Conservation (phyloP, 2,888 invertebrate species). For the Andrena trimmerana region DNA sequence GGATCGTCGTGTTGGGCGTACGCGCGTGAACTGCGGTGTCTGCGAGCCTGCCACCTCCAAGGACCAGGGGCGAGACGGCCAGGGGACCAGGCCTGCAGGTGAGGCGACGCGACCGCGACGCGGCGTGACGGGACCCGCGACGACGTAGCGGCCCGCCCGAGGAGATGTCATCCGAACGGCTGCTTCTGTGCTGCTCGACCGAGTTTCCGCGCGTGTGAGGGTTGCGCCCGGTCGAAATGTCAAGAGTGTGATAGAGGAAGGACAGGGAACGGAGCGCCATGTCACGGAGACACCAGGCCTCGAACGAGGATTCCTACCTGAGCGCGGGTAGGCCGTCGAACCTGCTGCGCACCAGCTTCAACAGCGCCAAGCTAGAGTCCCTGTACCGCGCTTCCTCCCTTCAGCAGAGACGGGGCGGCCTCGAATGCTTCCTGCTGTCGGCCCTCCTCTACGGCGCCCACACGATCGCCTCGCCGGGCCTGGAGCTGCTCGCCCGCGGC, state of each 20-base stretch:
- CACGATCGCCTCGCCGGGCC: constrained; percentile 87
- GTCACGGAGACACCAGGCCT: constrained; percentile 78
- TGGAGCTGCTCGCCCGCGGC: constrained; percentile 77
- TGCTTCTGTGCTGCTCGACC: constrained; percentile 1
- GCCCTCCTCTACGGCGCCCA: constrained; percentile 89
- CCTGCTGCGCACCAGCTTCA: constrained; percentile 86
- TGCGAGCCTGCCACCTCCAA: background rate
- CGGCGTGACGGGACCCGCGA: background rate
- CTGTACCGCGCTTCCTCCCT: constrained; percentile 91
- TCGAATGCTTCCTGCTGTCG: constrained; percentile 89
- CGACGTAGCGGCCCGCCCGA: background rate
- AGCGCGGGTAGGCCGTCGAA: constrained; percentile 82
- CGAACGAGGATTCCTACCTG: constrained; percentile 84
- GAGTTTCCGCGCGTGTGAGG: background rate
- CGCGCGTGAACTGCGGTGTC: background rate
- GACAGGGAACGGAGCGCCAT: constrained; percentile 64
- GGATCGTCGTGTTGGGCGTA: constrained; percentile 28
- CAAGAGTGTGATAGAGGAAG: constrained; percentile 39
- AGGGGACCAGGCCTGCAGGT: background rate
- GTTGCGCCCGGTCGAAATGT: background rate
- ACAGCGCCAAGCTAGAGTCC: constrained; percentile 89
- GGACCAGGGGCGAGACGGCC: background rate
- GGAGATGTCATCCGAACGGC: background rate
- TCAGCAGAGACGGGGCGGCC: constrained; percentile 90
- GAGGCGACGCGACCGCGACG: background rate